A percentile compares a stretch with the other conserved stretches of the same genome.
Evolutionary conservation across 2,888 invertebrate genomes (phyloP).

Genomic region (Meta bourneti): DNA sequence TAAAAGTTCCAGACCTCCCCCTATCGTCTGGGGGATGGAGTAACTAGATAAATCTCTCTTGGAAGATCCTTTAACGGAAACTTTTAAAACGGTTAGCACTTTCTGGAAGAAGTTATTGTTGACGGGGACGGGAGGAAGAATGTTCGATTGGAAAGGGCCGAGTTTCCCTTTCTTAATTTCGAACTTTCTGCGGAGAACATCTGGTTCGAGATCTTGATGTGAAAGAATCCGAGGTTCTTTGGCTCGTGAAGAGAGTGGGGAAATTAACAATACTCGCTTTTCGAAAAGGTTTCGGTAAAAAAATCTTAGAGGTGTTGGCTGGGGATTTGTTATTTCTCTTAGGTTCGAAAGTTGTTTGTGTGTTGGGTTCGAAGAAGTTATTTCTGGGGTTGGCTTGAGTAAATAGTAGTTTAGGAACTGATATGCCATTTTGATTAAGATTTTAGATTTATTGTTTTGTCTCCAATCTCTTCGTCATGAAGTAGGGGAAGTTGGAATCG

Average conservation of each 20-base stretch:
- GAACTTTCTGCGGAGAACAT: slow-evolving; percentile 8
- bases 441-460: too few relatives aligned
- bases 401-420: too few relatives aligned
- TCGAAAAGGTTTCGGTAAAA: background rate
- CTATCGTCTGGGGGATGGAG: background rate
- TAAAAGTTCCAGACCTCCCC: too few relatives aligned
- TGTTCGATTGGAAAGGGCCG: slow-evolving; percentile 6
- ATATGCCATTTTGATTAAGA: too few relatives aligned
- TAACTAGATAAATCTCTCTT: slow-evolving; percentile 16
- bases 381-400: too few relatives aligned
- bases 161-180: slow-evolving; percentile 15
- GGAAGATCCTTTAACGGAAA: slow-evolving; percentile 14
- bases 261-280: background rate
- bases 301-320: too few relatives aligned
- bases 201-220: background rate
- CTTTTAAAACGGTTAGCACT: slow-evolving; percentile 32
- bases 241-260: background rate
- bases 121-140: background rate
- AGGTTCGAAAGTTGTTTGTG: too few relatives aligned
- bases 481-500: too few relatives aligned
- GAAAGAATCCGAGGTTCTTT: background rate
- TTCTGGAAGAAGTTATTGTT: background rate
- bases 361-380: too few relatives aligned
- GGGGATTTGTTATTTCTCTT: too few relatives aligned
- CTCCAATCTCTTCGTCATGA: too few relatives aligned